Evolutionary conservation across 2,888 invertebrate genomes (phyloP).

Genomic region (Cybosia mesomella): DNA sequence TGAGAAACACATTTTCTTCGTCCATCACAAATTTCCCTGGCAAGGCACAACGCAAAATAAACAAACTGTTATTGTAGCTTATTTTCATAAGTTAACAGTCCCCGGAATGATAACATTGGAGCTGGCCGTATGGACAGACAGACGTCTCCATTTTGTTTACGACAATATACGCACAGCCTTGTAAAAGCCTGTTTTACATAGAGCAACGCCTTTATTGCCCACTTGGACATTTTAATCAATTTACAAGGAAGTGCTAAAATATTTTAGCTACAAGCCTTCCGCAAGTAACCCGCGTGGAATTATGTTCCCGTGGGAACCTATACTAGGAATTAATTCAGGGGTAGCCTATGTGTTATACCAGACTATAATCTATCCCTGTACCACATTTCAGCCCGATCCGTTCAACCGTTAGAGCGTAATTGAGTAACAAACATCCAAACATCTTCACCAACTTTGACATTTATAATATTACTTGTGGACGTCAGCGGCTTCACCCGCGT

Average conservation of each 20-base stretch:
- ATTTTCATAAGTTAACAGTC: conserved; percentile 86
- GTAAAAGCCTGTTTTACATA: conserved; percentile 41
- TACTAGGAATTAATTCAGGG: no score
- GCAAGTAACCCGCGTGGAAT: neutral
- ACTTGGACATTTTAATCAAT: conserved; percentile 30
- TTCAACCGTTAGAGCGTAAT: no score
- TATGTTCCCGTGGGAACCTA: no score
- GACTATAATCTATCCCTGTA: no score
- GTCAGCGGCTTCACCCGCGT: no score
- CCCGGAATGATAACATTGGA: conserved; percentile 50
- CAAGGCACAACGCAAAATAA: conserved; percentile 83
- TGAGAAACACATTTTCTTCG: conserved; percentile 68
- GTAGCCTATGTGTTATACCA: no score
- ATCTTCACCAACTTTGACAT: no score
- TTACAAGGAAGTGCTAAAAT: conserved; percentile 13
- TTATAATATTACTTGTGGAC: no score
- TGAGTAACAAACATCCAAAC: no score
- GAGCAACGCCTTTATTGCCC: conserved; percentile 39
- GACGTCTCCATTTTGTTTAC: conserved; percentile 61
- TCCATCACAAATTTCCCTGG: conserved; percentile 77
- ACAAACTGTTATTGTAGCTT: conserved; percentile 86
- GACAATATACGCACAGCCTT: conserved; percentile 53
- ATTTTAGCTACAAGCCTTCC: neutral
- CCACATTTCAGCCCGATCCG: no score
- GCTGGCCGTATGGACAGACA: conserved; percentile 51